Conservation (phyloP, 2,888 invertebrate genomes). For the Baronia brevicornis region DNA sequence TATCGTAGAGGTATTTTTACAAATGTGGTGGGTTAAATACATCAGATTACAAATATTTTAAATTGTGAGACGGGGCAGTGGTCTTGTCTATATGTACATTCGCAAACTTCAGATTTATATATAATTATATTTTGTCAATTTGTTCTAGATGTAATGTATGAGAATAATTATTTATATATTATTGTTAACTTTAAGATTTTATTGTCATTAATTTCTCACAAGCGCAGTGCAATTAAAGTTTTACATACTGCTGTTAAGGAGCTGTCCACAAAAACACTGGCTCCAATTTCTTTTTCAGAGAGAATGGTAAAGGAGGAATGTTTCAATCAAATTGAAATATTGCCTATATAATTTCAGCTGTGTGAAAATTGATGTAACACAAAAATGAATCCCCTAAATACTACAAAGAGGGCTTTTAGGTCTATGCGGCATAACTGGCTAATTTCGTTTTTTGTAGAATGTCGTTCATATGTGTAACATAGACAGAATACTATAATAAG, state of each 20-base stretch:
- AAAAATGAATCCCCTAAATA: no score
- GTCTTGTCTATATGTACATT: constrained; percentile 56
- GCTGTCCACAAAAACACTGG: constrained; percentile 10
- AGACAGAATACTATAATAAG: no score
- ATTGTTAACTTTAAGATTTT: constrained; percentile 25
- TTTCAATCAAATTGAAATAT: constrained; percentile 14
- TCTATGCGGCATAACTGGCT: no score
- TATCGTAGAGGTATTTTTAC: constrained; percentile 66
- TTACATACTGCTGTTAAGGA: constrained; percentile 16
- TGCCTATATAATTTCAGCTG: constrained; percentile 1
- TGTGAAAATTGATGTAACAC: constrained; percentile 2
- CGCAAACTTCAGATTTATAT: constrained; percentile 38
- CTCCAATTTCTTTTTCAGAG: constrained; percentile 1
- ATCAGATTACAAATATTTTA: constrained; percentile 41
- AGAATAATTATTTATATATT: constrained; percentile 30
- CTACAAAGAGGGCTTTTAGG: no score
- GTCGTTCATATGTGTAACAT: no score
- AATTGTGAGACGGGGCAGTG: constrained; percentile 44
- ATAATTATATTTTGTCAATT: constrained; percentile 64
- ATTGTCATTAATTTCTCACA: constrained; percentile 15
- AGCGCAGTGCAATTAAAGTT: constrained; percentile 22
- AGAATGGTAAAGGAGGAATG: constrained; percentile 7
- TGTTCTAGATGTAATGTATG: constrained; percentile 47
- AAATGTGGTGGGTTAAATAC: constrained; percentile 39
- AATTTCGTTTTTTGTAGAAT: no score